Conservation (phyloP, 2,113 vertebrate genomes). For the Rhynchomys soricoides region DNA sequence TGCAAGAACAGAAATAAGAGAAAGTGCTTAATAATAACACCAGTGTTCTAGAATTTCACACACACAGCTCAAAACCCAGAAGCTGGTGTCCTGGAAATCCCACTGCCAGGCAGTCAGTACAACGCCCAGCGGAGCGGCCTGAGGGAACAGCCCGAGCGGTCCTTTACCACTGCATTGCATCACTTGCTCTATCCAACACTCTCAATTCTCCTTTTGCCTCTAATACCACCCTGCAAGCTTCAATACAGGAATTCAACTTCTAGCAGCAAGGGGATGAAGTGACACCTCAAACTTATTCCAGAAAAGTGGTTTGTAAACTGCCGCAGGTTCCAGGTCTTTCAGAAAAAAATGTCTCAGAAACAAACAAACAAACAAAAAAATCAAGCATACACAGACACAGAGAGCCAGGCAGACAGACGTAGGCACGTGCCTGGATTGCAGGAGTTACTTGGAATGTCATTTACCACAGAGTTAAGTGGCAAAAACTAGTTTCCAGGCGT, state of each 20-base stretch:
- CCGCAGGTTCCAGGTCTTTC: background rate
- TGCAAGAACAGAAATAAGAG: background rate
- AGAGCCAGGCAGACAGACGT: background rate
- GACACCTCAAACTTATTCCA: background rate
- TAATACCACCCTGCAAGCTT: background rate
- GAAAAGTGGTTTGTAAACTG: background rate
- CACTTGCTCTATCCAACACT: background rate
- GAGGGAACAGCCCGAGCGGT: background rate
- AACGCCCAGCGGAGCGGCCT: too few species aligned
- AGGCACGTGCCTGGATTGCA: background rate
- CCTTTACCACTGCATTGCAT: background rate
- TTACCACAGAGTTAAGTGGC: background rate
- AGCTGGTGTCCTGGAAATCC: background rate
- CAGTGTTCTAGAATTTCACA: background rate
- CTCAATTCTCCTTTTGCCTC: background rate
- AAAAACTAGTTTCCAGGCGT: conserved; percentile 7
- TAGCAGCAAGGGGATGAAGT: background rate
- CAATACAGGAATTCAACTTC: background rate
- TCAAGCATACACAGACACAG: background rate
- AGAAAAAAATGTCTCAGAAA: background rate
- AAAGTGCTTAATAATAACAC: background rate
- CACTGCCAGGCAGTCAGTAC: too few species aligned
- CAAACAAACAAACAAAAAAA: background rate
- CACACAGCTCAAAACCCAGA: background rate
- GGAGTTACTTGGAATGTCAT: background rate